Base-by-base conservation (phyloP, 2,113 vertebrate genomes). In the Butorides virescens region DNA sequence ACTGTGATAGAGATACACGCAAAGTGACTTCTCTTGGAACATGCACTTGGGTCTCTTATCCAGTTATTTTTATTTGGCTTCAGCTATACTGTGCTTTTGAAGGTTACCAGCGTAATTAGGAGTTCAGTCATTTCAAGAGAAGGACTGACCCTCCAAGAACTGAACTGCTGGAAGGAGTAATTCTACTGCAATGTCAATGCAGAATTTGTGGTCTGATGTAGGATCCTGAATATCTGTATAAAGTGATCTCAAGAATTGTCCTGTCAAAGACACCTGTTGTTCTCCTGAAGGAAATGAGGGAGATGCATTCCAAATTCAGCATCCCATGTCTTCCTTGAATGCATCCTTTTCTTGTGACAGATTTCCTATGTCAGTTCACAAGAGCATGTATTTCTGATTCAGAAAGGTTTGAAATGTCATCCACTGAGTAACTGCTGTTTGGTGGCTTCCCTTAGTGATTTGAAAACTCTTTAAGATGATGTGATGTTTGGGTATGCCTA, bases 11-110 rank as follows among this genome's bases (percentile, higher is more conserved):
- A 92, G 67, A n/a, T 49, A 26, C 9, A 6, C 22, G 30, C 53
- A 84, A 27, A 61, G 14, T 18, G n/a, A 13, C 72, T 56, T 67
- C 13, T 42, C 75, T 44, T 75, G 63, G 59, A 91, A 20, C 9
- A 1, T 67, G 26, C 15, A 37, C 23, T 55, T 67, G 34, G 4
- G 49, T 73, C 20, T 63, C 13, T 78, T 85, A 55, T 2, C 36
- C 34, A 72, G 32, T 59, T 5, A 44, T 67, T 88, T 91, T 82
- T 49, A 44, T 75, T 85, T 93, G 36, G 12, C 70, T 88, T 93
- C 71, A 79, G 23, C 67, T 80, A 1, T 34, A 22, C 26, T 6
- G 7, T 52, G 9, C 49, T 79, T 92, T 68, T 29, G 44, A 47
- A 59, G 32, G 32, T 76, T 36, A 65, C 23, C 34, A 62, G 13